Evolutionary conservation across 2,113 vertebrate genomes (phyloP), one percentile per base, ranked within the genome.

Genomic region (Peromyscus maniculatus): DNA sequence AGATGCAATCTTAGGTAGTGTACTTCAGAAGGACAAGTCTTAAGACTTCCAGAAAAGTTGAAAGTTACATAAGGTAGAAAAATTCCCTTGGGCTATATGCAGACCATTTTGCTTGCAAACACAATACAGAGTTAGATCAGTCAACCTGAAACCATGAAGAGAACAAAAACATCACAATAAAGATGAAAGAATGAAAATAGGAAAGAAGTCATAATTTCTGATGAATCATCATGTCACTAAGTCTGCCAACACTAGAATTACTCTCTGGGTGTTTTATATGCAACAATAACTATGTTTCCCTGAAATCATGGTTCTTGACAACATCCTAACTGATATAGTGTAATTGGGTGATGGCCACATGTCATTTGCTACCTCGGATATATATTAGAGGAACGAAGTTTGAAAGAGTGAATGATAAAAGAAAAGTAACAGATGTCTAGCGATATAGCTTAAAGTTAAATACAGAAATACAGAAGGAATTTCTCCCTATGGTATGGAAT

Each of bases 301-400:
- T 31, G 46, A 90, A 80, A 21, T 67, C 5, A 55, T 33, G 12
- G 49, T 94, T 97, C 87, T 69, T 95, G 52, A 46, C 90, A 94
- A 80, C 2, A 90, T 88, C 16, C 24, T 89, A 69, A 91, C 4
- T 79, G 39, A 31, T 10, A 46, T 2, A 59, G 7, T 36, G 0
- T 49, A 89, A 86, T 77, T 89, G 7, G 7, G 11, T 90, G 59
- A 87, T 4, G 39, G 22, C 62, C 26, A 93, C 93, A 94, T 69
- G 16, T 13, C 31, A 43, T 82, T 39, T 95, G 43, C 62, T 80
- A 79, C 67, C 71, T 67, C 55, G 17, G 71, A 39, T 7, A 26
- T 64, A 16, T 96, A 71, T 87, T 82, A 28, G n/a, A 86, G 22
- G 15, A 3, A 24, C 5, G 1, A n/a, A 57, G 0, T 59, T 82